Conservation (phyloP, 1,140 invertebrate genomes). For the Capitella teleta region DNA sequence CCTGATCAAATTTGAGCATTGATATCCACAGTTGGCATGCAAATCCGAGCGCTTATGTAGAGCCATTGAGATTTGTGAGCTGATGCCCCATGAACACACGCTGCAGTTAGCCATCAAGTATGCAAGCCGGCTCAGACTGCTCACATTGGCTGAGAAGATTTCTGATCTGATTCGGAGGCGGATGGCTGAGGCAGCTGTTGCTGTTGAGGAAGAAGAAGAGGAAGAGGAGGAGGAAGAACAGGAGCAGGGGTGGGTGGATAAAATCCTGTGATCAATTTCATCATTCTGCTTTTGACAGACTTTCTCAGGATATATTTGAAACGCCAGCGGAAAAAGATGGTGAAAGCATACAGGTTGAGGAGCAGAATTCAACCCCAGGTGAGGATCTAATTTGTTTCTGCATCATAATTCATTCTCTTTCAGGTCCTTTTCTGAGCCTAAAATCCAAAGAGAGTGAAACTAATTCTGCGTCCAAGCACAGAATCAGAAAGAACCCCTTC, state of each 20-base stretch:
- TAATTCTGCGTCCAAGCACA: too few species aligned
- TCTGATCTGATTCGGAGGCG: slow-evolving; percentile 30
- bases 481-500: too few species aligned
- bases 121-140: slow-evolving; percentile 60
- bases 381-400: too few species aligned
- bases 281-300: too few species aligned
- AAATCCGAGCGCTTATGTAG: slow-evolving; percentile 27
- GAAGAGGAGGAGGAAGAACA: slow-evolving; percentile 17
- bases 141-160: slow-evolving; percentile 59
- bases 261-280: too few species aligned
- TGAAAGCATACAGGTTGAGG: background rate
- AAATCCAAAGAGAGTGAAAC: too few species aligned
- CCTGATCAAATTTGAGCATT: too few species aligned
- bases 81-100: slow-evolving; percentile 63
- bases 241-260: slow-evolving; percentile 5
- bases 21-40: too few species aligned
- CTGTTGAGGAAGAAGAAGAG: slow-evolving; percentile 26
- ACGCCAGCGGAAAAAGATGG: background rate
- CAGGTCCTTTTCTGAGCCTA: too few species aligned
- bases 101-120: slow-evolving; percentile 78
- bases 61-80: slow-evolving; percentile 72
- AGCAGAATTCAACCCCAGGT: too few species aligned
- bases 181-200: slow-evolving; percentile 15
- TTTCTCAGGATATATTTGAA: background rate
- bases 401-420: too few species aligned